Base-by-base conservation (phyloP, 2,113 vertebrate species). In the Catagonus wagneri region DNA sequence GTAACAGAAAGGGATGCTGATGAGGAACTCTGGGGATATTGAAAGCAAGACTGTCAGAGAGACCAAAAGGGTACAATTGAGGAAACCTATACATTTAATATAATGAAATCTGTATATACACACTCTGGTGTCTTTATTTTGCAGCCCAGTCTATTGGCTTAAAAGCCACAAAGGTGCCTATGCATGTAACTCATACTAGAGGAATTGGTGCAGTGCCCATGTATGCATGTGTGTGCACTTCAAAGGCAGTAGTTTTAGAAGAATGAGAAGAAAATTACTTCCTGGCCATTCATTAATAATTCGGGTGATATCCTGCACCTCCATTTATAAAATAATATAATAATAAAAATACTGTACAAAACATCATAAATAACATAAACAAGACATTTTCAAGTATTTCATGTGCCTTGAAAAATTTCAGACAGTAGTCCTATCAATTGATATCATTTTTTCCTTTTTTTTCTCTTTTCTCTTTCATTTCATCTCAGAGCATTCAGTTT, bases 311-410 rank as follows among this genome's bases (percentile, higher is more conserved):
- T 23, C 76, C 84, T 74, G 56, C 79, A 89, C 90, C 90, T 95
- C 87, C 50, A 10, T 34, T 95, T 96, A 94, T 32, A 93, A 96
- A 93, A 96, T 60, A 65, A 93, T n/a, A 79, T 81, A 86, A 39
- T 86, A 72, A 94, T 94, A 83, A 96, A 93, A 93, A 89, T 65
- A 95, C 15, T 75, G 13, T 92, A 96, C 56, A 96, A 94, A 95
- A 95, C 91, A 79, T 89, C 93, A 89, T 94, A 96, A 95, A 94
- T 94, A 96, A 97, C 89, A 95, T 13, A 84, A 96, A 92, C 90
- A 95, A 94, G 83, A 93, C 94, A 83, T 92, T 91, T 96, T 97
- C 97, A 97, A 97, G 97, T 97, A 95, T 94, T 93, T 94, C 54
- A 60, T 9, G 25, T 87, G 87, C 92, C 95, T 92, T 89, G 91